Evolutionary conservation across 2,888 invertebrate species (phyloP), one percentile per base, ranked within the genome.

Genomic region (Zele albiditarsus): DNA sequence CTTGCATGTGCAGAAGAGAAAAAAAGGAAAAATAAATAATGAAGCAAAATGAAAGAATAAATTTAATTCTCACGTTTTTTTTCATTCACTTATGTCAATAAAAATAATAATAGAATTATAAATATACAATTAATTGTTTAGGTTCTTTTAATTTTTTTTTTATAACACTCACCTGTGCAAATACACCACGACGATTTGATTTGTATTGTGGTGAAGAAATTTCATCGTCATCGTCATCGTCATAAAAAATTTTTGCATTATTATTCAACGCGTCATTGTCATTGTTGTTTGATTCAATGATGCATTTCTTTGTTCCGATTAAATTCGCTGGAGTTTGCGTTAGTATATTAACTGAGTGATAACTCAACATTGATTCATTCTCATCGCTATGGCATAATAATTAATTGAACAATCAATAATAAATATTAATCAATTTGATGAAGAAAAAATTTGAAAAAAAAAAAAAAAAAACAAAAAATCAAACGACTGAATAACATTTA

Each of bases 131-230:
- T n/a, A n/a, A n/a, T 53, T 20, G 6, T 53, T 8, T 16, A 53
- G 1, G n/a, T 53, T n/a, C n/a, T 53, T 49, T 46, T 27, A 46
- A 73, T 46, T 57, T 33, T 38, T 53, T 42, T n/a, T 14, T 12
- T 10, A 23, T 62, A 71, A 25, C 71, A 71, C 80, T 81, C 66
- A 87, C 87, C 84, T 87, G 87, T 16, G 87, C 87, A 31, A 86
- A 75, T 33, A 85, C 81, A 25, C 86, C 87, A 70, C 82, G 84
- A 4, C 77, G 78, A 79, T 87, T 86, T 8, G 85, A 83, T 3
- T 81, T 80, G 71, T 84, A 80, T 57, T 78, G 75, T 72, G n/a
- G 73, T 72, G 63, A 76, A 71, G 60, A 75, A 73, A 63, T 74
- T 31, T 49, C 72, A 74, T 71, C 77, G 69, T 38, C 65, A 27